Percentiles rank a stretch among this genome's conserved stretches.
These are phyloP conservation scores for Rhagoletis pomonella DNA, from an alignment of 1,140 invertebrate species.

Conservation along the genomic window DNA sequence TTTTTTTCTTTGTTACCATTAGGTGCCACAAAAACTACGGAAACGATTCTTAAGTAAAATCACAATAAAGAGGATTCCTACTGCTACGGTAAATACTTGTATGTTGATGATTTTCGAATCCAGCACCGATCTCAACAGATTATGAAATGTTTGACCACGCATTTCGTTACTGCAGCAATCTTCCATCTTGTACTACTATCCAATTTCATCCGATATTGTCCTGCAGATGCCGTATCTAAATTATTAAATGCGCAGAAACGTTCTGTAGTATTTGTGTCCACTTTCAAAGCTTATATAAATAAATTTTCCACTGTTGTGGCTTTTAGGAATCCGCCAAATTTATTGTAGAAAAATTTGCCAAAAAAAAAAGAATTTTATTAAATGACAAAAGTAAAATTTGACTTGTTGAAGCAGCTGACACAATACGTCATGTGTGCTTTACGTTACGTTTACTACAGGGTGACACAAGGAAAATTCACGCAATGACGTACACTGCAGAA, in stretches of 20 bases:
- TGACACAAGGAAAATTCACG: no score
- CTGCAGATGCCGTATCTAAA: background rate
- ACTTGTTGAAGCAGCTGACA: constrained; percentile 18
- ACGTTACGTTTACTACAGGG: background rate
- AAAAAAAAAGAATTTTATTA: constrained; percentile 38
- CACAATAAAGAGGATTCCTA: constrained; percentile 71
- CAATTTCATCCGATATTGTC: constrained; percentile 3
- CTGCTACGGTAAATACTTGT: constrained; percentile 69
- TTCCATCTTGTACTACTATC: constrained; percentile 61
- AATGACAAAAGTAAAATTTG: background rate
- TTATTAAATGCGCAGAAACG: background rate
- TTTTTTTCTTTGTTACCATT: constrained; percentile 46
- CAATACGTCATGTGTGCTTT: background rate
- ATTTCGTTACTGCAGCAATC: constrained; percentile 69
- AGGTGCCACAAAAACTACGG: constrained; percentile 69
- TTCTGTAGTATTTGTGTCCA: background rate
- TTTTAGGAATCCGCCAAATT: background rate
- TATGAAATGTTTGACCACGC: constrained; percentile 69
- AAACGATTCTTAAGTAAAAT: constrained; percentile 70
- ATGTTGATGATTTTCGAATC: constrained; percentile 71
- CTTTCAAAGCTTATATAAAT: background rate
- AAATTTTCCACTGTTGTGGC: constrained; percentile 1
- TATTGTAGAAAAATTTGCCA: constrained; percentile 3
- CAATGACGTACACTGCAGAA: no score
- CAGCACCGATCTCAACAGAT: constrained; percentile 68